phyloP scores from a whole-genome alignment of 1,140 invertebrate genomes.

The Caenorhabditis brenneri region DNA sequence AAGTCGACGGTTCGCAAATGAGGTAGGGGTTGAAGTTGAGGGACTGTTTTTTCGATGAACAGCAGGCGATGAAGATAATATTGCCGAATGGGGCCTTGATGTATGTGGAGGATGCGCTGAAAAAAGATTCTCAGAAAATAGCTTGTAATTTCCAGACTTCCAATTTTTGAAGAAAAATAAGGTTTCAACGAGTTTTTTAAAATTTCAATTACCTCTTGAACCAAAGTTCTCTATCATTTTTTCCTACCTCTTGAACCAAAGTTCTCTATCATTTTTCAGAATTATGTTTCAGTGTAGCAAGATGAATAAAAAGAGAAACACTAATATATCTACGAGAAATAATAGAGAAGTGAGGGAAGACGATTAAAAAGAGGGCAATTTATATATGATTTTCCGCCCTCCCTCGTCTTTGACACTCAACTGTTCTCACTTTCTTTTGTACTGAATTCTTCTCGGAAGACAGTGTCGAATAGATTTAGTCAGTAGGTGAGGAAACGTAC shows the following conservation, averaged over 20 bases:
- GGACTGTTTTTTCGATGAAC: conserved; percentile 5
- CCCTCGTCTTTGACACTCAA: background rate
- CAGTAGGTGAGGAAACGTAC: too few relatives aligned
- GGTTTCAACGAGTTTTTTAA: too few relatives aligned
- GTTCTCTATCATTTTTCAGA: background rate
- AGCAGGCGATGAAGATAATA: background rate
- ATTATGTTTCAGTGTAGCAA: too few relatives aligned
- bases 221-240: background rate
- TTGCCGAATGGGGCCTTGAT: background rate
- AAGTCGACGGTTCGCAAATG: background rate
- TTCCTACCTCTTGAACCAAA: background rate
- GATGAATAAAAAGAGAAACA: background rate
- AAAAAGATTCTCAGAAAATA: too few relatives aligned
- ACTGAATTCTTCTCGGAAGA: background rate
- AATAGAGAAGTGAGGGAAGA: background rate
- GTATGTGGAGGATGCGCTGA: conserved; percentile 10
- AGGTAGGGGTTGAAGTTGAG: background rate
- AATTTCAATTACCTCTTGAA: background rate
- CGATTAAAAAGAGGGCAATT: background rate
- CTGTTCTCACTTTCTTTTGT: background rate
- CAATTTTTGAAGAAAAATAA: too few relatives aligned
- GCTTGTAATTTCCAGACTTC: too few relatives aligned
- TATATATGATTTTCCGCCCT: background rate
- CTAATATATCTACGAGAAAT: background rate
- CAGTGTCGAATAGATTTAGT: background rate